Evolutionary conservation across 92 coral and sea anemone species (phyloP).

Genomic region (Heteractis magnifica): DNA sequence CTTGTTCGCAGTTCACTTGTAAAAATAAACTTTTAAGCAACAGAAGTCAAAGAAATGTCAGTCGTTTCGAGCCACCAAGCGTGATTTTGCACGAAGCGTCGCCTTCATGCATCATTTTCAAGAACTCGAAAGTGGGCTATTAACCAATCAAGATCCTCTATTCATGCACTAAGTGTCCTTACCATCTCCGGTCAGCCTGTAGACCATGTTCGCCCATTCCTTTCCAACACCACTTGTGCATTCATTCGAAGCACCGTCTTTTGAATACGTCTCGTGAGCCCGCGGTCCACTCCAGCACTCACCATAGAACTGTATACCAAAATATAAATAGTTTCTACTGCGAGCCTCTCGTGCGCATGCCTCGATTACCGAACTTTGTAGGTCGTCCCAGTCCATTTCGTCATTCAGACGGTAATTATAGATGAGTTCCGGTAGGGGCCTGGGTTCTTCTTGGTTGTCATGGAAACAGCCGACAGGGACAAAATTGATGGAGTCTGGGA

Average conservation of each 20-base stretch:
- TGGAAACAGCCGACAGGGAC: slow-evolving; percentile 26
- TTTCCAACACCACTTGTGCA: slow-evolving; percentile 16
- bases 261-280: slow-evolving; percentile 9
- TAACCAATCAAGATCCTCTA: too few species aligned
- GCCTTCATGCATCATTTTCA: too few species aligned
- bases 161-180: neutral
- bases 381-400: slow-evolving; percentile 16
- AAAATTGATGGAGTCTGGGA: neutral
- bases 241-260: neutral
- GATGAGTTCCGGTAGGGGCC: slow-evolving; percentile 32
- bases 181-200: slow-evolving; percentile 21
- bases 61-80: too few species aligned
- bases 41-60: too few species aligned
- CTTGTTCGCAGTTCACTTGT: too few species aligned
- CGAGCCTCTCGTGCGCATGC: slow-evolving; percentile 20
- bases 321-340: slow-evolving; percentile 14
- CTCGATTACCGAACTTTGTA: slow-evolving; percentile 8
- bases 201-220: slow-evolving; percentile 11
- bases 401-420: slow-evolving; percentile 5
- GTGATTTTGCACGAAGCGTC: too few species aligned
- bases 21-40: too few species aligned
- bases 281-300: slow-evolving; percentile 32
- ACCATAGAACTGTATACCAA: slow-evolving; percentile 33
- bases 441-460: slow-evolving; percentile 5
- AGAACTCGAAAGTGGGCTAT: too few species aligned